These are phyloP conservation scores for Gambusia affinis DNA, from an alignment of 2,113 vertebrate genomes.

Conservation along the genomic window DNA sequence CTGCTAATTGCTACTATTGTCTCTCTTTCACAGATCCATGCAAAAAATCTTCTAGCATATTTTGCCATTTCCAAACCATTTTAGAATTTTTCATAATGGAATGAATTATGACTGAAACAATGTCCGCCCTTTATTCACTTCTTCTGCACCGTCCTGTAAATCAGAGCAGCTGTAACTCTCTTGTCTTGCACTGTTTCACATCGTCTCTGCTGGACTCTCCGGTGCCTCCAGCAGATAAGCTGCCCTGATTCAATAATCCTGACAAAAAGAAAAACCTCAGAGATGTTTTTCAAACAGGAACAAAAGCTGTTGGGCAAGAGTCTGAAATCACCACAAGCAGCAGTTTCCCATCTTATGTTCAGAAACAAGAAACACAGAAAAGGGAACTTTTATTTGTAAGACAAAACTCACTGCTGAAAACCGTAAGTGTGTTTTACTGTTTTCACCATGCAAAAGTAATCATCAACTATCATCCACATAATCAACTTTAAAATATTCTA, in stretches of 20 bases:
- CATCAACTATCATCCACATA: neutral
- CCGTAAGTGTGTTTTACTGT: too few species aligned
- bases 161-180: slow-evolving; percentile 23
- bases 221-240: slow-evolving; percentile 35
- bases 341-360: slow-evolving; percentile 5
- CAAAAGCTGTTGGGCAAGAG: slow-evolving; percentile 60
- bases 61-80: neutral
- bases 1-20: neutral
- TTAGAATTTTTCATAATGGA: neutral
- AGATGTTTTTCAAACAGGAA: slow-evolving; percentile 64
- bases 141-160: slow-evolving; percentile 35
- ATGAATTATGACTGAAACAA: slow-evolving; percentile 1
- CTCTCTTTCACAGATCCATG: neutral
- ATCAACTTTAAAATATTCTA: too few species aligned
- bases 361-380: slow-evolving; percentile 4
- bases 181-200: neutral
- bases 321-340: slow-evolving; percentile 51
- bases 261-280: slow-evolving; percentile 77
- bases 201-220: slow-evolving; percentile 29
- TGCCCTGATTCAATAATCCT: slow-evolving; percentile 30
- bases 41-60: neutral
- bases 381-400: slow-evolving; percentile 30
- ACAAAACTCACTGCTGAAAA: neutral
- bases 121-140: slow-evolving; percentile 11
- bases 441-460: too few species aligned